phyloP scores from a whole-genome alignment of 2,888 invertebrate species.

The Chalcosyrphus nemorum region DNA sequence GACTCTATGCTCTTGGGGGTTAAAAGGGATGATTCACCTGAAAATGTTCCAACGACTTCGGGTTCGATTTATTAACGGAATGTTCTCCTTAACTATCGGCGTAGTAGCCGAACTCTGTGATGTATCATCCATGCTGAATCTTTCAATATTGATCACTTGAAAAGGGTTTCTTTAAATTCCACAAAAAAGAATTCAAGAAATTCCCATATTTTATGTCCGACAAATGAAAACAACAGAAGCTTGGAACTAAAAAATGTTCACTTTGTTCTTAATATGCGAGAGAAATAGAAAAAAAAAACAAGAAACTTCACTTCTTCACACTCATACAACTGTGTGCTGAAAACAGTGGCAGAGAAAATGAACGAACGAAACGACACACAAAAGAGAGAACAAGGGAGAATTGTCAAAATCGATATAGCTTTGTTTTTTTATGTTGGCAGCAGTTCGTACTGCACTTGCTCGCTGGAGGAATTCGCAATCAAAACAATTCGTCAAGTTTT shows the following conservation, averaged over 20 bases:
- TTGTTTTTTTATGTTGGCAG: conserved; percentile 42
- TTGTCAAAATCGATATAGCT: conserved; percentile 64
- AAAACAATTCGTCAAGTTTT: conserved; percentile 60
- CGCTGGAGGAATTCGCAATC: conserved; percentile 29
- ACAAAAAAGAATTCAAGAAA: conserved; percentile 21
- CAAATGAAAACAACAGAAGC: conserved; percentile 27
- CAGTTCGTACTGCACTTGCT: conserved; percentile 12
- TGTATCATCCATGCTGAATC: conserved; percentile 80
- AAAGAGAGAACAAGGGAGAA: conserved; percentile 34
- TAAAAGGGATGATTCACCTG: conserved; percentile 82
- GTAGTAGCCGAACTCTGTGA: conserved; percentile 83
- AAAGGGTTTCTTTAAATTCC: conserved; percentile 17
- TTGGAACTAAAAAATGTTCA: conserved; percentile 60
- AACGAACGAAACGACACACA: not conserved
- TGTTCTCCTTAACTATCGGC: conserved; percentile 86
- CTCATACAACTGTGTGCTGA: conserved; percentile 49
- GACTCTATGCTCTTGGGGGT: not conserved
- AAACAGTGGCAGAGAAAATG: conserved; percentile 40
- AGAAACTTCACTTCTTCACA: conserved; percentile 48
- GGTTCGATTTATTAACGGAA: conserved; percentile 87
- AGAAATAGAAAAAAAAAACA: conserved; percentile 43
- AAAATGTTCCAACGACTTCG: conserved; percentile 85
- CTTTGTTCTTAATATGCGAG: conserved; percentile 44
- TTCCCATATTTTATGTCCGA: conserved; percentile 51
- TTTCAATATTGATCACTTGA: conserved; percentile 60